phyloP scores from a whole-genome alignment of 2,797 vertebrate species.

The Lacerta viridis region DNA sequence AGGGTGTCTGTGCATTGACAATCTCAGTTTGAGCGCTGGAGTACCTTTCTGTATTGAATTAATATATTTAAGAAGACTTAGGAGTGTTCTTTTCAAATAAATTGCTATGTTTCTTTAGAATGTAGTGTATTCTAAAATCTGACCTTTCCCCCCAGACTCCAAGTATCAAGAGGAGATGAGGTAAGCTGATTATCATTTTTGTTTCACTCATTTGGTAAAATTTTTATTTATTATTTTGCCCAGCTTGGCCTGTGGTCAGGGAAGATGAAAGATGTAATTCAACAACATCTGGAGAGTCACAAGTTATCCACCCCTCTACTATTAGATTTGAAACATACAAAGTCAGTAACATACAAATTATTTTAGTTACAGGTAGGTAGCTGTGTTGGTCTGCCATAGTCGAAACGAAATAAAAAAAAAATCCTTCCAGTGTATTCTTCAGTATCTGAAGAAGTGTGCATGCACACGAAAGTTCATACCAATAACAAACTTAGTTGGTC shows the following conservation, averaged over 20 bases:
- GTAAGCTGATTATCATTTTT: conserved; percentile 75
- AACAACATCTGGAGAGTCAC: no score
- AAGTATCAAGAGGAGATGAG: conserved; percentile 78
- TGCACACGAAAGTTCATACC: no score
- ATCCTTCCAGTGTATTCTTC: no score
- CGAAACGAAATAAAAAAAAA: no score
- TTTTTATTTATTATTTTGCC: not conserved
- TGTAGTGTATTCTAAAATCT: conserved; percentile 23
- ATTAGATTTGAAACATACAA: not conserved
- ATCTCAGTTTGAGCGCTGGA: not conserved
- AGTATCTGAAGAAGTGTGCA: no score
- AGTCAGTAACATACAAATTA: not conserved
- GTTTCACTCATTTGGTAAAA: not conserved
- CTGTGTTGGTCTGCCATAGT: no score
- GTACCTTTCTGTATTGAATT: not conserved
- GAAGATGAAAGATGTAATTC: no score
- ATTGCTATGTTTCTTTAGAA: not conserved
- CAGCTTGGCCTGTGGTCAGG: not conserved
- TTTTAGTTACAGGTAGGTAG: not conserved
- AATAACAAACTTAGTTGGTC: no score
- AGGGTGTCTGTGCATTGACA: not conserved
- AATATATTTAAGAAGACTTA: not conserved
- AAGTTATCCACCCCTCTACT: no score
- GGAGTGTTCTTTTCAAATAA: not conserved
- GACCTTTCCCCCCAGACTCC: conserved; percentile 73